Base-by-base conservation (phyloP, 2,797 vertebrate genomes). In the Sebastolobus alascanus region DNA sequence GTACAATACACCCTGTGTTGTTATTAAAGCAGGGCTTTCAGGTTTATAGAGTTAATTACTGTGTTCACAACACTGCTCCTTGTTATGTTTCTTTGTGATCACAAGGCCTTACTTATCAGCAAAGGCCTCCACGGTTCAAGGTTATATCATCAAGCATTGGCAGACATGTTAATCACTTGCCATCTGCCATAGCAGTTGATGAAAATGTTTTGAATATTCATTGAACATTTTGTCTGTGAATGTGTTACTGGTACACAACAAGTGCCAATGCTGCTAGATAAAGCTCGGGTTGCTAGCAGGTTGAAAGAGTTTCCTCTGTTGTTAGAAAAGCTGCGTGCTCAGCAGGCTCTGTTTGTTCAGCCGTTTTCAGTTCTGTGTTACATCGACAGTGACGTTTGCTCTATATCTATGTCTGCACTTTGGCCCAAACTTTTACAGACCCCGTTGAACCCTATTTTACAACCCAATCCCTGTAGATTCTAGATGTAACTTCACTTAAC, bases 341-440 rank as follows among this genome's bases (percentile, higher is more conserved):
- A 88, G 74, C 83, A 35, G 61, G 35, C 2, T 3, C 4, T 63
- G 77, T 89, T 85, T 83, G 33, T 80, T 68, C 79, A 87, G 89
- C 85, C 2, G 66, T 90, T 90, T 90, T 90, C 84, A 76, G 10
- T 91, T 90, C 86, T 82, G 10, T 61, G 9, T 79, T 77, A 68
- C 52, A 12, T 60, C 16, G 38, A 66, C 38, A 18, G 11, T 73
- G 68, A 84, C 71, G 46, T 82, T 86, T 85, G 68, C 68, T 68
- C 68, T 20, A 71, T 2, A 22, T 80, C 58, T 6, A 6, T 2
- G 46, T 61, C 13, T 68, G 54, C 27, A 60, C 68, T 74, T 83
- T 64, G 11, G 27, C 65, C 68, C 43, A 77, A 40, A 73, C 14
- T 25, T 56, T 59, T 56, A 50, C 20, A 50, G 22, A 76, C 10